These are phyloP conservation scores for Neotragus pygmaeus DNA, from an alignment of 2,113 vertebrate genomes.

Conservation along the genomic window DNA sequence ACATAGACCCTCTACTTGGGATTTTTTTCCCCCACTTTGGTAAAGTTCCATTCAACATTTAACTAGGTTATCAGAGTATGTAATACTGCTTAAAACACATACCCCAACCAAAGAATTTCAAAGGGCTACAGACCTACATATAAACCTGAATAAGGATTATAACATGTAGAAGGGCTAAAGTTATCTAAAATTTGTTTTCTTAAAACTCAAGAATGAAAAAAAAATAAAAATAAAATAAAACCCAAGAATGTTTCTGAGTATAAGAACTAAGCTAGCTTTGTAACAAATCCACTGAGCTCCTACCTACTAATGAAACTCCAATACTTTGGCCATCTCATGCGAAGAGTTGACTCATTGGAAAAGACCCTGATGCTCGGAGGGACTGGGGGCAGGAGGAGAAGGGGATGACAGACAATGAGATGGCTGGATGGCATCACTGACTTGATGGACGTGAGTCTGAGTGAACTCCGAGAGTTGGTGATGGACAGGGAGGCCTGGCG, in stretches of 20 bases:
- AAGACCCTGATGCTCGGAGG: not conserved
- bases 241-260: not conserved
- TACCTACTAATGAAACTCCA: not conserved
- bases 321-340: not conserved
- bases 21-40: not conserved
- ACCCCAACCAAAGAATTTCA: not conserved
- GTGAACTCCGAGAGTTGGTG: no score
- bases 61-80: no score
- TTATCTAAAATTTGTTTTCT: not conserved
- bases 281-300: not conserved
- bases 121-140: not conserved
- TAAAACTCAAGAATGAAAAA: no score
- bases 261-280: not conserved
- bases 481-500: no score
- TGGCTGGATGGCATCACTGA: no score
- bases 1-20: not conserved
- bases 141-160: not conserved
- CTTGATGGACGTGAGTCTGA: no score
- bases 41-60: not conserved
- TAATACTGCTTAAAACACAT: not conserved
- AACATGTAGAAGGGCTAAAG: not conserved
- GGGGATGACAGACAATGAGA: no score
- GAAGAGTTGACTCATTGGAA: not conserved
- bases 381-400: no score
- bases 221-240: no score